Conservation (phyloP, 2,888 invertebrate species). For the Cantharis lateralis region DNA sequence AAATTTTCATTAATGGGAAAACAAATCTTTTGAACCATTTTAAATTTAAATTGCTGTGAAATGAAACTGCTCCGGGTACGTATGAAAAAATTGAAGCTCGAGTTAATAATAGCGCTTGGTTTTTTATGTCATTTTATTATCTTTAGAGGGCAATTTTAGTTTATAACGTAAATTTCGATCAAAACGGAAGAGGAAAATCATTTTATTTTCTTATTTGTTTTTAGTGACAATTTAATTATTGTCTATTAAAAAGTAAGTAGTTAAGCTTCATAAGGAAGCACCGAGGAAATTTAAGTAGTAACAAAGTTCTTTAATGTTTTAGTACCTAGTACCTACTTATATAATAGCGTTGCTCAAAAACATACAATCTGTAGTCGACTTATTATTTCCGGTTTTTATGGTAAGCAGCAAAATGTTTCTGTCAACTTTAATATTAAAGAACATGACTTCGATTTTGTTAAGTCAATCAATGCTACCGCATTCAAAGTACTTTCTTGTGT, state of each 20-base stretch:
- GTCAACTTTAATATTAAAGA: neutral
- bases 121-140: conserved; percentile 3
- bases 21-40: conserved; percentile 6
- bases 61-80: conserved; percentile 8
- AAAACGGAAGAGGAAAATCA: neutral
- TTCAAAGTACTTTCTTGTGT: neutral
- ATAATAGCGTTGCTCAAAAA: neutral
- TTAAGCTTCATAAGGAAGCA: neutral
- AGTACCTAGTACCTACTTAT: too few species aligned
- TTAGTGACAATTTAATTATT: neutral
- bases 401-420: neutral
- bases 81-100: conserved; percentile 1
- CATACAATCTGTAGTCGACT: neutral
- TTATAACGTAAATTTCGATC: neutral
- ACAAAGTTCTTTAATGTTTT: neutral
- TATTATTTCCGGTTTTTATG: neutral
- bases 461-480: neutral
- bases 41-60: conserved; percentile 19
- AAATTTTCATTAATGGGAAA: conserved; percentile 12
- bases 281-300: neutral
- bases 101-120: conserved; percentile 1
- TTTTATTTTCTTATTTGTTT: neutral
- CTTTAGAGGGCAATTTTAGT: neutral
- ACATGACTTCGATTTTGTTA: neutral
- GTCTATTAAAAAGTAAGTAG: neutral